phyloP scores from a whole-genome alignment of 2,113 vertebrate genomes.

The Reinhardtius hippoglossoides region DNA sequence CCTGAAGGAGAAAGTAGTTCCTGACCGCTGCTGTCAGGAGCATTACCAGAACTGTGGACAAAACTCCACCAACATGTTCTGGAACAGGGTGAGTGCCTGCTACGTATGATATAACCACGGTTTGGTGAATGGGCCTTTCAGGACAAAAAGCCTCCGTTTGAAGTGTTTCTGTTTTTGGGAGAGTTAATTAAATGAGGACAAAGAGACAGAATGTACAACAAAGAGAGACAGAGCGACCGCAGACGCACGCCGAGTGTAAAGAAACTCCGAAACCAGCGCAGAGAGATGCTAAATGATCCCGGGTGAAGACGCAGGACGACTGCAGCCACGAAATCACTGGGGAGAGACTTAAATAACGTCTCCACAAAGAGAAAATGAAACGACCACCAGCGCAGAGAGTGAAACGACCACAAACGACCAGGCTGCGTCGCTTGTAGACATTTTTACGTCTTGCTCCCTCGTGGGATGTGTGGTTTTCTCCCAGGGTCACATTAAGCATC shows the following conservation, averaged over 20 bases:
- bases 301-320: neutral
- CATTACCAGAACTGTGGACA: constrained; percentile 95
- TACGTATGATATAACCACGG: too few species aligned
- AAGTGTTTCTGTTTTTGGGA: too few species aligned
- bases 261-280: neutral
- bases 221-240: neutral
- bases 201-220: neutral
- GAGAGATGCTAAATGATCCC: neutral
- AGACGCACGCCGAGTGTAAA: neutral
- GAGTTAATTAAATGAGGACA: neutral
- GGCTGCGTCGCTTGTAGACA: neutral
- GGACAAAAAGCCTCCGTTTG: too few species aligned
- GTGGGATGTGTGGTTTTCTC: neutral
- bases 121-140: too few species aligned
- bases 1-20: constrained; percentile 91
- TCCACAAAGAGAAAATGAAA: neutral
- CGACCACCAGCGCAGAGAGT: neutral
- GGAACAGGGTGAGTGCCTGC: constrained; percentile 87
- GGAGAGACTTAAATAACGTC: too few species aligned
- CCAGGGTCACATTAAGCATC: neutral
- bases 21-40: constrained; percentile 96
- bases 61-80: constrained; percentile 89
- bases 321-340: neutral
- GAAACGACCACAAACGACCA: neutral
- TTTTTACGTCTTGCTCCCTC: neutral